phyloP scores from a whole-genome alignment of 2,113 vertebrate genomes.

The Phocoena sinus region DNA sequence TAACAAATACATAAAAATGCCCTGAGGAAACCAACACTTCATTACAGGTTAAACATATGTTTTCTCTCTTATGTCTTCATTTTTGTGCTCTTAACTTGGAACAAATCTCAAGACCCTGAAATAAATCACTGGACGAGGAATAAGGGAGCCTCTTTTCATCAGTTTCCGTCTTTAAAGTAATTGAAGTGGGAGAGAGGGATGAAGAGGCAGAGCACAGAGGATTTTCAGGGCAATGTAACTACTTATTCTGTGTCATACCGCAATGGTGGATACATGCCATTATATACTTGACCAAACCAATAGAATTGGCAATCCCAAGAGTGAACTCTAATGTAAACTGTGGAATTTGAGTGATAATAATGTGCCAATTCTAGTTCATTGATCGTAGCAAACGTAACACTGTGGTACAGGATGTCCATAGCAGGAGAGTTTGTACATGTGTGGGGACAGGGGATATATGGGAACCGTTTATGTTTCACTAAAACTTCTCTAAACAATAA shows the following conservation, averaged over 20 bases:
- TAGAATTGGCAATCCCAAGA: not conserved
- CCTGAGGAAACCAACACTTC: not conserved
- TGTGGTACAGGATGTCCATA: not conserved
- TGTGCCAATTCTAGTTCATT: not conserved
- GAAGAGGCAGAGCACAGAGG: not conserved
- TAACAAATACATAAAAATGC: not conserved
- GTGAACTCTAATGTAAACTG: not conserved
- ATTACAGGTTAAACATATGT: not conserved
- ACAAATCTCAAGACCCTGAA: not conserved
- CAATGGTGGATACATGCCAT: not conserved
- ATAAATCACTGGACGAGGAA: not conserved
- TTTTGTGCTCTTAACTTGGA: not conserved
- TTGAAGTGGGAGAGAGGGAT: not conserved
- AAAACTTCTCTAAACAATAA: not conserved
- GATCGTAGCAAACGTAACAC: not conserved
- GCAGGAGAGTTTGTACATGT: not conserved
- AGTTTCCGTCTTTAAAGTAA: conserved; percentile 3
- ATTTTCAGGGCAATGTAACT: not conserved
- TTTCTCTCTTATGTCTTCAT: not conserved
- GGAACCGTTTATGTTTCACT: not conserved
- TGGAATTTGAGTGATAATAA: not conserved
- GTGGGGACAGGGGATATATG: not conserved
- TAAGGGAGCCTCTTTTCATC: not conserved
- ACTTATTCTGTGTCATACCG: no score
- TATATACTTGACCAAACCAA: not conserved